Evolutionary conservation across 2,113 vertebrate species (phyloP), one percentile per base, ranked within the genome.

Genomic region (Sceloporus undulatus): DNA sequence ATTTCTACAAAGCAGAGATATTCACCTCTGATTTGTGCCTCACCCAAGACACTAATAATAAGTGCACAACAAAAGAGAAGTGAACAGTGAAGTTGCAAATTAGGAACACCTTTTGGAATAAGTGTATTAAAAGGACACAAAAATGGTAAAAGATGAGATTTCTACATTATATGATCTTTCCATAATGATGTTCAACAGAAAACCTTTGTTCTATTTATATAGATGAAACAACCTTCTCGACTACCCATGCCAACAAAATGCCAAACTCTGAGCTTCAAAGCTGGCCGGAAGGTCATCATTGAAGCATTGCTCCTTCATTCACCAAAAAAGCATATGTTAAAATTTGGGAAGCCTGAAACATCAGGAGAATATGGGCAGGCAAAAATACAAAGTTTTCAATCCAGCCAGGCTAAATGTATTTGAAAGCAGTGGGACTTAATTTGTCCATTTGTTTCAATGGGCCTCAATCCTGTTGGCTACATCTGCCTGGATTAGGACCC

Each of bases 261-360:
- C 2, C 87, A 88, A 8, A 34, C 38, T 87, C 85, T 84, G n/a
- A 85, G n/a, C 80, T 87, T 29, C 77, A 59, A 78, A 29, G 82
- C 27, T 48, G 89, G 54, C 70, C 79, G 34, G 74, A 75, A 85
- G 89, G 48, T 56, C 59, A 9, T 25, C 42, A 27, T 9, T 48
- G 54, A 56, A 79, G 16, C 29, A 56, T 79, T 13, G n/a, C 16
- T 56, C 52, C 14, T 16, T 18, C 25, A 79, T 7, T 6, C 48
- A 48, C 48, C 27, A 56, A 4, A 29, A n/a, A 71, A 23, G 29
- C 14, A 54, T n/a, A 77, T 34, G 52, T 27, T 70, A 79, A 85
- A 62, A 78, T 56, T 11, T 21, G 18, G n/a, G 34, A 34, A 78
- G 75, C 23, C 34, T 34, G 23, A 59, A 81, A 71, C 29, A 70